phyloP scores from a whole-genome alignment of 2,797 vertebrate genomes.

The Emys orbicularis region DNA sequence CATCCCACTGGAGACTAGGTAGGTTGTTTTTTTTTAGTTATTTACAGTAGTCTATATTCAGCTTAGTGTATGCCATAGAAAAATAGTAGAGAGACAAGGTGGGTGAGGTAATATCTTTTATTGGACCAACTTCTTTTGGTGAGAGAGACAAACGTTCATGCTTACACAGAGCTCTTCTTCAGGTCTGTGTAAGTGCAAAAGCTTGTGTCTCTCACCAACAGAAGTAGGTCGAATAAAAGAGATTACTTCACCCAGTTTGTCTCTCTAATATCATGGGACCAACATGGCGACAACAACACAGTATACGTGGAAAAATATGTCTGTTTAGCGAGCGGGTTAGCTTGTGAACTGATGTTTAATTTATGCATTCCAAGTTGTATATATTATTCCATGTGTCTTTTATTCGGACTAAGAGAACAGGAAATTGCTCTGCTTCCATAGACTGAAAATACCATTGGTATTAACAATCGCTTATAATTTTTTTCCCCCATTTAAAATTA shows the following conservation, averaged over 20 bases:
- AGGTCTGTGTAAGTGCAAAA: not conserved
- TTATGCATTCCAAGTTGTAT: not conserved
- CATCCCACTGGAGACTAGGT: conserved; percentile 99
- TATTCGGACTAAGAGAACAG: conserved; percentile 19
- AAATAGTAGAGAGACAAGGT: not conserved
- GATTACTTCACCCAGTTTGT: not conserved
- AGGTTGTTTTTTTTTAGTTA: conserved; percentile 16
- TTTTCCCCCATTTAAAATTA: conserved; percentile 50
- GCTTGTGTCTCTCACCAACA: not conserved
- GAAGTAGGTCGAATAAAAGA: not conserved
- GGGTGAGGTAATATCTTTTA: not conserved
- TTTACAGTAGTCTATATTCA: not conserved
- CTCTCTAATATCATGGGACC: not conserved
- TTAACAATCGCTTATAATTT: conserved; percentile 37
- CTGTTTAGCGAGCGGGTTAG: not conserved
- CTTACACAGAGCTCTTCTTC: not conserved
- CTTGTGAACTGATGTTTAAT: conserved; percentile 12
- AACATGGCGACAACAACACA: not conserved
- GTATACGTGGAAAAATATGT: not conserved
- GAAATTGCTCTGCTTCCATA: conserved; percentile 51
- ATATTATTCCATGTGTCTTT: conserved; percentile 30
- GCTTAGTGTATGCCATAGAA: not conserved
- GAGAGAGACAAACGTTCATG: not conserved
- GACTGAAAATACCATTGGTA: conserved; percentile 7
- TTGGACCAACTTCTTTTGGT: not conserved